Base-by-base conservation (phyloP, 1,140 invertebrate genomes). In the Chironomus tepperi region DNA sequence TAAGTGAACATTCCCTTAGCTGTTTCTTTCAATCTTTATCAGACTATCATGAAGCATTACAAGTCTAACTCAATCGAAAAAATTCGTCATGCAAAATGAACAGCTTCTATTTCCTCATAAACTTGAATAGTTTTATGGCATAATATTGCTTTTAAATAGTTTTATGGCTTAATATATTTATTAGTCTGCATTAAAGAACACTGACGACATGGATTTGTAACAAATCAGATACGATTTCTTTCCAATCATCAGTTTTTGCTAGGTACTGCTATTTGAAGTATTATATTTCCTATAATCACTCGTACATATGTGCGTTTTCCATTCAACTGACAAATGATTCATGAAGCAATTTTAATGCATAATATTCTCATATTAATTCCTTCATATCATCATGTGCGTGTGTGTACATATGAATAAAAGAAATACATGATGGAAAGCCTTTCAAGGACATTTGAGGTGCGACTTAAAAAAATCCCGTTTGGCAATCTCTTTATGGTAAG, bases 261-360 rank as follows among this genome's bases (percentile, higher is more conserved):
- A 47, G 43, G 9, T 47, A 15, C 43, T 47, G 47, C 47, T 57
- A 57, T n/a, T 57, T 5, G 5, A 57, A 5, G 47, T 57, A n/a
- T 57, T n/a, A 57, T 57, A n/a, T 47, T 47, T 47, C 43, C 43
- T 47, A 34, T 34, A 2, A 34, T 34, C 24, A 34, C 24, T 34
- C 24, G 24, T 34, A n/a, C n/a, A n/a, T n/a, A 34, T 34, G 24
- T 34, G 9, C 47, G 47, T n/a, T 57, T 57, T 57, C 24, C n/a
- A 57, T 57, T n/a, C 12, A n/a, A 57, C 47, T 57, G 47, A 57
- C 47, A 57, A 57, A 57, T 57, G 47, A 57, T 57, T n/a, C 47
- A 57, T 57, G 47, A 57, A 57, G 47, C n/a, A 57, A 57, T 57
- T 57, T 57, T n/a, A 34, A 34, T 34, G 24, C 24, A 34, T 34